These are phyloP conservation scores for Candoia aspera DNA, from an alignment of 2,113 vertebrate species.

Conservation along the genomic window DNA sequence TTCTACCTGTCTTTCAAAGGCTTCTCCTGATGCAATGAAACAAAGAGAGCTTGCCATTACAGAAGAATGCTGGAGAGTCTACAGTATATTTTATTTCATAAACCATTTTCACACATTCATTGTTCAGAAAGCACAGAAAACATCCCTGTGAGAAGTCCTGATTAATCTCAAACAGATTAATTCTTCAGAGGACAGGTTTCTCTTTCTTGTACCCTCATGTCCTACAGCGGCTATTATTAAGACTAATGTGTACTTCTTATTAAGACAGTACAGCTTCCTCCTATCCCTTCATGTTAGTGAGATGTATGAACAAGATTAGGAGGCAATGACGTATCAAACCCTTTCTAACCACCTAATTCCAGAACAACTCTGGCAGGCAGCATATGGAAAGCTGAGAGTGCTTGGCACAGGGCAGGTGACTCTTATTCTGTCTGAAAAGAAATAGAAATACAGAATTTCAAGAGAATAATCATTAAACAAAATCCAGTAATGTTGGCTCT, in stretches of 20 bases:
- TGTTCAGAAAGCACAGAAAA: neutral
- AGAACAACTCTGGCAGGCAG: conserved; percentile 29
- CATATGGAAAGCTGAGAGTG: neutral
- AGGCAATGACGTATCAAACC: conserved; percentile 46
- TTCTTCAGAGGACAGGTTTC: conserved; percentile 22
- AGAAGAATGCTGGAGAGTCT: conserved; percentile 41
- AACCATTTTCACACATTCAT: neutral
- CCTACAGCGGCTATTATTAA: conserved; percentile 28
- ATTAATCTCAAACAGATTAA: conserved; percentile 20
- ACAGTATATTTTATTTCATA: neutral
- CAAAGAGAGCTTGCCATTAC: conserved; percentile 26
- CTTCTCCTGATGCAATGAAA: neutral
- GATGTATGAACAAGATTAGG: conserved; percentile 31
- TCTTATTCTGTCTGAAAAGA: conserved; percentile 28
- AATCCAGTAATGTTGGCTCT: neutral
- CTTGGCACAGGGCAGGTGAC: conserved; percentile 1
- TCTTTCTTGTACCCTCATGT: conserved; percentile 6
- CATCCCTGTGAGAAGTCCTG: neutral
- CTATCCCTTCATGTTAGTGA: conserved; percentile 6
- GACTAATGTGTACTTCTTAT: conserved; percentile 14
- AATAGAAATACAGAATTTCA: conserved; percentile 39
- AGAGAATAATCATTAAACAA: conserved; percentile 6
- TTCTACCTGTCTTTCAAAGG: conserved; percentile 32
- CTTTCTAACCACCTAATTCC: conserved; percentile 53
- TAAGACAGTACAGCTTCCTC: conserved; percentile 24